phyloP scores from a whole-genome alignment of 2,113 vertebrate species.

The Oncorhynchus clarkii region DNA sequence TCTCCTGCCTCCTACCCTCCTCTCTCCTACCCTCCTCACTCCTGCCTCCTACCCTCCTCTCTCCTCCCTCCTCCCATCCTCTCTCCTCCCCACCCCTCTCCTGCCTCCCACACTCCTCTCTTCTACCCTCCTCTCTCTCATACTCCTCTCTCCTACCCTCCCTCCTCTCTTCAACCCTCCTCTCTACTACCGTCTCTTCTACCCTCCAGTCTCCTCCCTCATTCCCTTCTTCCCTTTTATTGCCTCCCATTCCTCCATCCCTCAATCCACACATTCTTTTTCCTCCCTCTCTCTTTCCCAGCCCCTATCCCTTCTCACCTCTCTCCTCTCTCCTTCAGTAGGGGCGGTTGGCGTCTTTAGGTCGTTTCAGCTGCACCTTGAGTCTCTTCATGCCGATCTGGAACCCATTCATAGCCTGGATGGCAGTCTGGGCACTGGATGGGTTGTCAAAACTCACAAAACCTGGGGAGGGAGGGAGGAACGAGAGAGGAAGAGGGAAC shows the following conservation, averaged over 20 bases:
- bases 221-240: constrained; percentile 1
- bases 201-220: constrained; percentile 1
- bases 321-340: constrained; percentile 69
- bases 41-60: constrained; percentile 4
- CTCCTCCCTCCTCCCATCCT: background rate
- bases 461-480: background rate
- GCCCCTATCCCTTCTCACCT: constrained; percentile 48
- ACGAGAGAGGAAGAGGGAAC: too few relatives aligned
- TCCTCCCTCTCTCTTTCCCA: background rate
- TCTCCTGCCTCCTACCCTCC: fast-evolving
- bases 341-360: constrained; percentile 88
- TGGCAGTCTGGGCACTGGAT: constrained; percentile 86
- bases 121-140: constrained; percentile 3
- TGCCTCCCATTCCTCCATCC: background rate
- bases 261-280: background rate
- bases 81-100: background rate
- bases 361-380: constrained; percentile 91
- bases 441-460: constrained; percentile 94
- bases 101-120: background rate
- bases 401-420: constrained; percentile 93
- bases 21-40: background rate
- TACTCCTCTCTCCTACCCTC: background rate
- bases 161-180: background rate
- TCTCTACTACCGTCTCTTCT: background rate
- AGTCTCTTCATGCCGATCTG: constrained; percentile 94